Evolutionary conservation across 1,140 invertebrate species (phyloP).

Genomic region (Subanguina moxae): DNA sequence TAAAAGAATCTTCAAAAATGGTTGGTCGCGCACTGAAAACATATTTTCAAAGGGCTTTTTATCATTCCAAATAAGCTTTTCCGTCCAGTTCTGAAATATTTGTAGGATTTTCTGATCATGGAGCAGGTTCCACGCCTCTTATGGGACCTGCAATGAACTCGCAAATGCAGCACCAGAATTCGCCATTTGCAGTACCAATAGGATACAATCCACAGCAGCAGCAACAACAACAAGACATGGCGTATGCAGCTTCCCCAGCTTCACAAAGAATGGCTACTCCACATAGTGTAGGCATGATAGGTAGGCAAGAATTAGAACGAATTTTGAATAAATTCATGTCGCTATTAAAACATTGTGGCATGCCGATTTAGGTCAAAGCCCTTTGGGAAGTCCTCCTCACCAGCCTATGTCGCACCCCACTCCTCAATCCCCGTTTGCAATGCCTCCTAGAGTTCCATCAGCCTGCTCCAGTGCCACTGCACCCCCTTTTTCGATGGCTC

Average conservation of each 20-base stretch:
- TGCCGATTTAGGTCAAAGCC: background rate
- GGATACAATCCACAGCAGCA: constrained; percentile 1
- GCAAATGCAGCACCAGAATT: background rate
- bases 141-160: background rate
- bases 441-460: constrained; percentile 5
- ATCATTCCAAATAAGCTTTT: too few species aligned
- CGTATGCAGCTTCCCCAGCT: background rate
- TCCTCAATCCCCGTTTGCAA: constrained; percentile 8
- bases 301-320: background rate
- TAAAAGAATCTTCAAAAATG: too few species aligned
- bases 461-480: background rate
- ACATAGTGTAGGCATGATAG: constrained; percentile 4
- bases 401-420: background rate
- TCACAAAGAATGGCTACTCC: constrained; percentile 12
- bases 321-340: background rate
- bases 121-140: too few species aligned
- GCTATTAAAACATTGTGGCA: too few species aligned
- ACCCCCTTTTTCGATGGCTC: constrained; percentile 2
- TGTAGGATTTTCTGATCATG: too few species aligned
- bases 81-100: too few species aligned
- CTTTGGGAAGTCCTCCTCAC: background rate
- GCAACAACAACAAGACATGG: background rate
- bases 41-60: too few species aligned
- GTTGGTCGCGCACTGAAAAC: too few species aligned
- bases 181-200: background rate